These are phyloP conservation scores for Galerucella pusilla DNA, from an alignment of 2,888 invertebrate species.

Conservation along the genomic window DNA sequence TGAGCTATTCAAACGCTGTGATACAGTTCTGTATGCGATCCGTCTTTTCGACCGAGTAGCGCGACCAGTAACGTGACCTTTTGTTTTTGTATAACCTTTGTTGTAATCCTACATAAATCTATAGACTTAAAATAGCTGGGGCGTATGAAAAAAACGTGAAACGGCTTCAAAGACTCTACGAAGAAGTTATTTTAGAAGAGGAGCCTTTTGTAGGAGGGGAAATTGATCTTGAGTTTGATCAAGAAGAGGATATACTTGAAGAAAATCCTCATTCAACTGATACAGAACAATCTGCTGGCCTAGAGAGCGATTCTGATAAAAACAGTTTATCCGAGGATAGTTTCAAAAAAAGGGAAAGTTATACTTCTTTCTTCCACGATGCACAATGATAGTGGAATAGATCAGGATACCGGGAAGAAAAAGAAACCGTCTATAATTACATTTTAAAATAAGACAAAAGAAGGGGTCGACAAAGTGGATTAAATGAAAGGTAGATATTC, in stretches of 20 bases:
- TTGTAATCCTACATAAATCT: neutral
- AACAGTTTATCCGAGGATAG: slow-evolving; percentile 60
- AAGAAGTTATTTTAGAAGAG: slow-evolving; percentile 7
- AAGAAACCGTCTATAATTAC: neutral
- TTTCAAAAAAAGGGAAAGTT: slow-evolving; percentile 1
- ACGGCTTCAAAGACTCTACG: slow-evolving; percentile 13
- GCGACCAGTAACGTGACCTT: too few species aligned
- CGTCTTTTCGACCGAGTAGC: too few species aligned
- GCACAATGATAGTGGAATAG: slow-evolving; percentile 1
- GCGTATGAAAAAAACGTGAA: slow-evolving; percentile 5
- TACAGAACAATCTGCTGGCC: slow-evolving; percentile 7
- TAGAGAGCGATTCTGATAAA: slow-evolving; percentile 16
- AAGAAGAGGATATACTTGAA: slow-evolving; percentile 17
- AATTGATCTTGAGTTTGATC: slow-evolving; percentile 16
- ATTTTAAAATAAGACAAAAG: slow-evolving; percentile 14
- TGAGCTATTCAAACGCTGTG: too few species aligned
- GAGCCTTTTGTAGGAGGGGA: slow-evolving; percentile 13
- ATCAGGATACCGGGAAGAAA: too few species aligned
- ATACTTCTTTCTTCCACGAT: slow-evolving; percentile 12
- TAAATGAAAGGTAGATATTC: neutral
- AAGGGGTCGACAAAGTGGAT: neutral
- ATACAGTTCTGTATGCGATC: too few species aligned
- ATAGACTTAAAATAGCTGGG: neutral
- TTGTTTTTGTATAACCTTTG: too few species aligned
- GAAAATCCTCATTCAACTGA: slow-evolving; percentile 19